Evolutionary conservation across 2,797 vertebrate species (phyloP), one percentile per base, ranked within the genome.

Genomic region (Podarcis siculus): DNA sequence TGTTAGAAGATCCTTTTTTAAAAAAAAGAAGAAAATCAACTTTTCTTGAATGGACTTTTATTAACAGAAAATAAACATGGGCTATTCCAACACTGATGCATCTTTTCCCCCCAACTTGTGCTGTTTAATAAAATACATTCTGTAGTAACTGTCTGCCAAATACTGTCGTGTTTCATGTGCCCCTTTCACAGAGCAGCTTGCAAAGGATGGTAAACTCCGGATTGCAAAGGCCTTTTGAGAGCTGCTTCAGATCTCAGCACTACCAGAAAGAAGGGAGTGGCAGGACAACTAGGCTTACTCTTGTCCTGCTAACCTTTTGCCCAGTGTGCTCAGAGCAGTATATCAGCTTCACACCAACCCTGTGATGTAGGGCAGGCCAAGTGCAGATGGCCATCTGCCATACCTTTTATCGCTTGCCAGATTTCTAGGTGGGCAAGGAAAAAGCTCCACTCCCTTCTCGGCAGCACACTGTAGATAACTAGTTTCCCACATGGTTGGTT

Each of bases 1-100:
- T 49, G 61, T 2, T 82, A 49, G 77, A 83, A 80, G 72, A 1
- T 2, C 7, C 15, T 42, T 19, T 5, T 76, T 19, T 25, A 5
- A 27, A 89, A 61, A 86, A 92, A 83, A 0, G 3, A 79, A 90
- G 92, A 67, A n/a, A 61, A 64, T 9, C 79, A 66, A 84, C 67
- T 96, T 97, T 96, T 94, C 93, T 95, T 91, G 87, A 96, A 93
- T 88, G 89, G 93, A 90, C 95, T 97, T 97, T 97, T 97, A 97
- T 97, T 97, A 96, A 95, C 93, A 95, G 95, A 96, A 97, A 97
- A 96, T 96, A 96, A 97, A 93, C 94, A 91, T 93, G 90, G 91
- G 89, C 95, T 90, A 90, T 91, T 94, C 92, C 94, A 92, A 87
- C 90, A 93, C 89, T 82, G 87, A 89, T n/a, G 79, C 87, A 87